These are phyloP conservation scores for Cygnus atratus DNA, from an alignment of 2,113 vertebrate species.

Conservation along the genomic window DNA sequence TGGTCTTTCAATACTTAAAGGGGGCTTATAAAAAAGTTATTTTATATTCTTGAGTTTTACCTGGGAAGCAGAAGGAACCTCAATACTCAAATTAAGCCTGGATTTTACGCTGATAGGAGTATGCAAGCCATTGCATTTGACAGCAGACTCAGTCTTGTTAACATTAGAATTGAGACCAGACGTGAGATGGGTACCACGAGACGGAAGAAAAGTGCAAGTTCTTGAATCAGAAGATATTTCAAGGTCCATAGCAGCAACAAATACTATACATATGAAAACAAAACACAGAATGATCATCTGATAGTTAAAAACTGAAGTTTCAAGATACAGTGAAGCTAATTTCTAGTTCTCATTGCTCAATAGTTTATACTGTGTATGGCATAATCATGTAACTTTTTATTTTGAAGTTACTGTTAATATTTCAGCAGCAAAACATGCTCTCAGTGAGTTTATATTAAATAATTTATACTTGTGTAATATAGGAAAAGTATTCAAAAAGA, in stretches of 20 bases:
- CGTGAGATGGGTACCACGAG: constrained; percentile 47
- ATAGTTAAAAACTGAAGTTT: neutral
- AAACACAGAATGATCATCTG: neutral
- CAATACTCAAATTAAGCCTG: constrained; percentile 89
- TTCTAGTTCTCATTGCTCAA: neutral
- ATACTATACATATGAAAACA: constrained; percentile 45
- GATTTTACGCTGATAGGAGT: constrained; percentile 78
- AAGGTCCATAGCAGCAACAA: constrained; percentile 72
- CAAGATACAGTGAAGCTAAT: neutral
- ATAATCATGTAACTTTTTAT: neutral
- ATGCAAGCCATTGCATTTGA: constrained; percentile 77
- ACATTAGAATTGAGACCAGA: constrained; percentile 76
- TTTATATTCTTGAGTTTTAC: constrained; percentile 69
- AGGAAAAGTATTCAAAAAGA: neutral
- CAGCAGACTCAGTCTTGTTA: constrained; percentile 72
- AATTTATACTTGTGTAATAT: neutral
- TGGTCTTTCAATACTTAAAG: too few relatives aligned
- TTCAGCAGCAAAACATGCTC: neutral
- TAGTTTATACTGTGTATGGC: neutral
- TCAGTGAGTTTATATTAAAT: neutral
- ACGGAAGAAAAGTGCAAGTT: constrained; percentile 54
- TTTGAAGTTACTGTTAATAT: neutral
- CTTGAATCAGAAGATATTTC: constrained; percentile 74
- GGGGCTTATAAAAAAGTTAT: too few relatives aligned
- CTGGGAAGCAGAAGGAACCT: constrained; percentile 95